phyloP scores from a whole-genome alignment of 2,888 invertebrate genomes.

The Malachius bipustulatus region DNA sequence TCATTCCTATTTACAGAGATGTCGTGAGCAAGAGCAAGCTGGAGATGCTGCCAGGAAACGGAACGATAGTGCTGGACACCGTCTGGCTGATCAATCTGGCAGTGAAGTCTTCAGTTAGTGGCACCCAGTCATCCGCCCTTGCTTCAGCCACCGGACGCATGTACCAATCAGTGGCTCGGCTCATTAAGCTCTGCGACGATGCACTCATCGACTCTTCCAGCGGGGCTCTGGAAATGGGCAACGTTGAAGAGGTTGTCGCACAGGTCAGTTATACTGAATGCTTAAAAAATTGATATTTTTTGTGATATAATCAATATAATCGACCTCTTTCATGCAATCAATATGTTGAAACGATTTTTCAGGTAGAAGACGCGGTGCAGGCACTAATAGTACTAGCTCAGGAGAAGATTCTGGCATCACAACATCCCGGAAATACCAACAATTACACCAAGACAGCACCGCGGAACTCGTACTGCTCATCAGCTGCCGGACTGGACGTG shows the following conservation, averaged over 20 bases:
- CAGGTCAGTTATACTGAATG: conserved; percentile 62
- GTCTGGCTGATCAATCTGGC: conserved; percentile 71
- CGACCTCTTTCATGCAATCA: too few species aligned
- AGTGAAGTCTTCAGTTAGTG: conserved; percentile 32
- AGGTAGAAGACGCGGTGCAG: too few species aligned
- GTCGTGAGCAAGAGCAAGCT: conserved; percentile 84
- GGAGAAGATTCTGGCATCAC: conserved; percentile 57
- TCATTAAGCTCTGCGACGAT: conserved; percentile 84
- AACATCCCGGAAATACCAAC: too few species aligned
- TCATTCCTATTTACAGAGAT: too few species aligned
- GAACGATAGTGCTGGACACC: conserved; percentile 85
- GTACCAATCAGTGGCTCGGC: conserved; percentile 72
- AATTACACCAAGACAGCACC: conserved; percentile 36
- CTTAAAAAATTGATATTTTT: too few species aligned
- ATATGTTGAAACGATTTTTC: too few species aligned
- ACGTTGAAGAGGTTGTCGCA: conserved; percentile 52
- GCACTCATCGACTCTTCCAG: conserved; percentile 65
- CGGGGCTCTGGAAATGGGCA: conserved; percentile 51
- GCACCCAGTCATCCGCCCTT: conserved; percentile 49
- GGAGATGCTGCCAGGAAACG: conserved; percentile 88
- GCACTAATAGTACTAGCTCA: conserved; percentile 67
- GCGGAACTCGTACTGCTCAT: conserved; percentile 35
- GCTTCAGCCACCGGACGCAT: conserved; percentile 75
- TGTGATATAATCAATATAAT: too few species aligned
- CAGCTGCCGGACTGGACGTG: conserved; percentile 35